phyloP scores from a whole-genome alignment of 2,797 vertebrate species.

The Sorex maritimensis region DNA sequence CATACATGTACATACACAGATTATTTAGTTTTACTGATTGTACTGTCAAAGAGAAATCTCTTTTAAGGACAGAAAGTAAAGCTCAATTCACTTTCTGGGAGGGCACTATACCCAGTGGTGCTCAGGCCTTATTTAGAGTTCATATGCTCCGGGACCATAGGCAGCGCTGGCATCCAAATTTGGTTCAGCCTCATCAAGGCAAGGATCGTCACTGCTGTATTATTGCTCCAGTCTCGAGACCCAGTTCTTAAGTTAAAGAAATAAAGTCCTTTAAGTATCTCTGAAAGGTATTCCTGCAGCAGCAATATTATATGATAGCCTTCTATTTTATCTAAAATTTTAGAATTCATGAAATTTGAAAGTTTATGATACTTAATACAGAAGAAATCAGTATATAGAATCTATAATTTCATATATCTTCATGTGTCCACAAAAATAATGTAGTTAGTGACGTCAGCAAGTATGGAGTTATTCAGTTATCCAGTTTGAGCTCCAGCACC shows the following conservation, averaged over 20 bases:
- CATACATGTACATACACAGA: background rate
- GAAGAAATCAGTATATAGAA: background rate
- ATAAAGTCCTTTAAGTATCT: background rate
- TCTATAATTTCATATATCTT: background rate
- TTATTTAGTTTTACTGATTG: conserved; percentile 6
- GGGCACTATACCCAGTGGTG: no score
- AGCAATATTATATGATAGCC: background rate
- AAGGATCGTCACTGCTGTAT: no score
- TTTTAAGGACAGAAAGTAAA: background rate
- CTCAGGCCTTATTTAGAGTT: no score
- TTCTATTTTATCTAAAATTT: background rate
- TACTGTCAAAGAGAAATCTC: background rate
- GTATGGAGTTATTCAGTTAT: no score
- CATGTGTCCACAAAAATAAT: background rate
- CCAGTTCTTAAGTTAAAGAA: no score
- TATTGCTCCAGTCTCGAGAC: no score
- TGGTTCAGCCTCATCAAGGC: no score
- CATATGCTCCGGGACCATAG: no score
- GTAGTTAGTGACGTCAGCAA: background rate
- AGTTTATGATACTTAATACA: background rate
- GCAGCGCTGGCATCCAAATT: no score
- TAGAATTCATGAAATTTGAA: background rate
- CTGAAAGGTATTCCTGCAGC: background rate
- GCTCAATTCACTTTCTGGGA: no score
- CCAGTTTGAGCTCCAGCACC: no score